These are phyloP conservation scores for Salticus scenicus DNA, from an alignment of 2,888 invertebrate genomes.

Conservation along the genomic window DNA sequence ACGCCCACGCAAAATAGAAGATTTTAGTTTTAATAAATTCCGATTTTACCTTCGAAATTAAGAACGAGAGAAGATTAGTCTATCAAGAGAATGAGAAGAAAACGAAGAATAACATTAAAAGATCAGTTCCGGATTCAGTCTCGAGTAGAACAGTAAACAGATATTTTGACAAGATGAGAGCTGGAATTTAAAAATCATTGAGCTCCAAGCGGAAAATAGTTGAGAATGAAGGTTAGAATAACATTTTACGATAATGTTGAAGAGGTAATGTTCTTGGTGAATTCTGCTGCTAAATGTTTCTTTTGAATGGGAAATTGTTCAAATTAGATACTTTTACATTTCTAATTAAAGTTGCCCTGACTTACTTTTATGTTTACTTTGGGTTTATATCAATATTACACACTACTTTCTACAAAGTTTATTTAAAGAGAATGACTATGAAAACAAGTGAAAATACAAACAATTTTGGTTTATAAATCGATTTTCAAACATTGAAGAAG, in stretches of 20 bases:
- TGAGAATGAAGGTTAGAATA: constrained; percentile 52
- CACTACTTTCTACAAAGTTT: too few relatives aligned
- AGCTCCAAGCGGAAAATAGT: background rate
- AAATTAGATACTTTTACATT: too few relatives aligned
- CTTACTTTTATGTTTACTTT: too few relatives aligned
- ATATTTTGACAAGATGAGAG: constrained; percentile 63
- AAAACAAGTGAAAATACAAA: too few relatives aligned
- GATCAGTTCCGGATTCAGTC: constrained; percentile 61
- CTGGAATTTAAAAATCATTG: constrained; percentile 21
- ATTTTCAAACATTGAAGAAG: too few relatives aligned
- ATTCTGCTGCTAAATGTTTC: background rate
- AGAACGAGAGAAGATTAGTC: constrained; percentile 34
- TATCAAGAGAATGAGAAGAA: constrained; percentile 12
- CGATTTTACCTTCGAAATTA: constrained; percentile 50
- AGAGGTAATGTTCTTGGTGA: background rate
- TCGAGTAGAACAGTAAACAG: constrained; percentile 56
- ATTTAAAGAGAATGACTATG: too few relatives aligned
- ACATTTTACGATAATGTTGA: constrained; percentile 17
- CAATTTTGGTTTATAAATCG: too few relatives aligned
- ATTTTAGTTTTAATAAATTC: constrained; percentile 42
- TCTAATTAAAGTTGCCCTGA: too few relatives aligned
- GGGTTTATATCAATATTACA: too few relatives aligned
- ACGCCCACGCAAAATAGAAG: constrained; percentile 37
- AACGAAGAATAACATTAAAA: constrained; percentile 27
- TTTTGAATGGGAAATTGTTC: too few relatives aligned